These are phyloP conservation scores for Neuroterus valhalla DNA, from an alignment of 1,140 invertebrate species.

Conservation along the genomic window DNA sequence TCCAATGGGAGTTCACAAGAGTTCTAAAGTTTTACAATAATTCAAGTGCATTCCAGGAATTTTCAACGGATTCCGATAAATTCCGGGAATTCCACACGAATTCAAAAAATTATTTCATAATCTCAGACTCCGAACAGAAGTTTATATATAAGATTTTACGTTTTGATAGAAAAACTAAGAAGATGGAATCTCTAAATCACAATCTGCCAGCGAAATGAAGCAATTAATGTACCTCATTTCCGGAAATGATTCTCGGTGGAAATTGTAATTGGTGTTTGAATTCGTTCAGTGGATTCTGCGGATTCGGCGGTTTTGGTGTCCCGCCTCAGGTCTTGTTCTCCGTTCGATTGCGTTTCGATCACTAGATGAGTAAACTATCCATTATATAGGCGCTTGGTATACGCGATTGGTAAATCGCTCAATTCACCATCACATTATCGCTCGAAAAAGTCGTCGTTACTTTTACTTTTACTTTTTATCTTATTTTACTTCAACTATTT, in stretches of 20 bases:
- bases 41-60: too few species aligned
- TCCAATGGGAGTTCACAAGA: too few species aligned
- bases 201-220: neutral
- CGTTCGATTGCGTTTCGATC: slow-evolving; percentile 55
- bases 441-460: slow-evolving; percentile 18
- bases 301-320: too few species aligned
- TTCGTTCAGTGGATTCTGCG: slow-evolving; percentile 6
- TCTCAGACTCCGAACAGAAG: too few species aligned
- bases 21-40: too few species aligned
- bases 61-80: too few species aligned
- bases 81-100: too few species aligned
- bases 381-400: slow-evolving; percentile 60
- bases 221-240: slow-evolving; percentile 1
- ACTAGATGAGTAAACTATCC: slow-evolving; percentile 50
- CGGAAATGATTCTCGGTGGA: neutral
- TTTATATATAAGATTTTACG: too few species aligned
- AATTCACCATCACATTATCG: slow-evolving; percentile 46
- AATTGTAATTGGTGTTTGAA: slow-evolving; percentile 4
- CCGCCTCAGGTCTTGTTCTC: slow-evolving; percentile 44
- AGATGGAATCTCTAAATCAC: too few species aligned
- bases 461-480: too few species aligned
- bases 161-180: too few species aligned
- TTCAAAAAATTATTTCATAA: too few species aligned
- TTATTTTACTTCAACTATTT: neutral
- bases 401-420: slow-evolving; percentile 42